Percentiles rank a stretch among this genome's conserved stretches.
Evolutionary conservation across 2,113 vertebrate genomes (phyloP).

Genomic region (Actenoides lindsayi): DNA sequence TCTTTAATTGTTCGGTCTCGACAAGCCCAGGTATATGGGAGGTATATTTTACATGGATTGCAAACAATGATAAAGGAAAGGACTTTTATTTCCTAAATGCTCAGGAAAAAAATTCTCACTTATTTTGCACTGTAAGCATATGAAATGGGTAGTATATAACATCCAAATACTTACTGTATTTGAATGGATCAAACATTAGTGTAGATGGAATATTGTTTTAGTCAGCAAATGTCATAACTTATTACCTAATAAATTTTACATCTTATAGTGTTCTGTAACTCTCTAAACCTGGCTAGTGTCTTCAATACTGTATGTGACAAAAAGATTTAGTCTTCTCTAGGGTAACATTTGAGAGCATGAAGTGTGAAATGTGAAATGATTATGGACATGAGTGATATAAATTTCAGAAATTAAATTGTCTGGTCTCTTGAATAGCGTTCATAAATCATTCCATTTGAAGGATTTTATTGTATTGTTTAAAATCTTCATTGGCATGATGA

Average conservation of each 20-base stretch:
- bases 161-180: slow-evolving; percentile 63
- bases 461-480: slow-evolving; percentile 60
- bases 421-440: slow-evolving; percentile 65
- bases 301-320: slow-evolving; percentile 60
- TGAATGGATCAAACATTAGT: slow-evolving; percentile 70
- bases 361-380: slow-evolving; percentile 68
- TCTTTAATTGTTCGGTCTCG: slow-evolving; percentile 66
- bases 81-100: slow-evolving; percentile 72
- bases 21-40: slow-evolving; percentile 45
- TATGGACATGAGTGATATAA: slow-evolving; percentile 60
- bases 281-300: slow-evolving; percentile 53
- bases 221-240: slow-evolving; percentile 73
- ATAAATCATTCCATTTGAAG: slow-evolving; percentile 58
- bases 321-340: slow-evolving; percentile 64
- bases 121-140: slow-evolving; percentile 76
- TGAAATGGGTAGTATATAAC: slow-evolving; percentile 58
- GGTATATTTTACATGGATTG: slow-evolving; percentile 64
- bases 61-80: slow-evolving; percentile 42
- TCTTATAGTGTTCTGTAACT: slow-evolving; percentile 61
- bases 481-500: slow-evolving; percentile 72
- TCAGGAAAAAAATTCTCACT: slow-evolving; percentile 74
- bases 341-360: slow-evolving; percentile 78
- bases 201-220: slow-evolving; percentile 54
- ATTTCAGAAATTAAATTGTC: slow-evolving; percentile 67
- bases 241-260: slow-evolving; percentile 70